Evolutionary conservation across 2,888 invertebrate species (phyloP).

Genomic region (Octodonta nipae): DNA sequence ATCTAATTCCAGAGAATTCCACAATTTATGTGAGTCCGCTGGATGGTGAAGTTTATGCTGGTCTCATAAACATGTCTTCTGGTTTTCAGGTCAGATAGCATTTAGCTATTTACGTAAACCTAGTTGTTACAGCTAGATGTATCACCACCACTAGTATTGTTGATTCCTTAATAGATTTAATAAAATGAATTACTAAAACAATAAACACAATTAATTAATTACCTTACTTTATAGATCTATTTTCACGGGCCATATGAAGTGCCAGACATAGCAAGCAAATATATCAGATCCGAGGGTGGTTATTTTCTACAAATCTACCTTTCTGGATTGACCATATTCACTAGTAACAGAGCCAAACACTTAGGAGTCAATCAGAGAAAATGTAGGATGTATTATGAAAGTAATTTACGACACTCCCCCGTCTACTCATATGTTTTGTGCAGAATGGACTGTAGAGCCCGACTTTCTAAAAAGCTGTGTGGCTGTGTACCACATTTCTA

Average conservation of each 20-base stretch:
- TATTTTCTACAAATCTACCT: slow-evolving; percentile 30
- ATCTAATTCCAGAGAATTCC: slow-evolving; percentile 33
- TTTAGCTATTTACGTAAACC: no score
- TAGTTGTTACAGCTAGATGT: no score
- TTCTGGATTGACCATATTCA: slow-evolving; percentile 29
- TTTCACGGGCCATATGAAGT: slow-evolving; percentile 55
- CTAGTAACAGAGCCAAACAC: slow-evolving; percentile 24
- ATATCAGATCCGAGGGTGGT: slow-evolving; percentile 24
- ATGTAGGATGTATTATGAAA: slow-evolving; percentile 55
- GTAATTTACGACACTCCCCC: slow-evolving; percentile 48
- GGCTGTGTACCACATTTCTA: slow-evolving; percentile 65
- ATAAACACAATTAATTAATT: no score
- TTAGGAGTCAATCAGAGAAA: slow-evolving; percentile 51
- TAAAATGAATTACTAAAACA: no score
- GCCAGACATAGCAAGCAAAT: slow-evolving; percentile 47
- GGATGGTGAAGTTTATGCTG: slow-evolving; percentile 63
- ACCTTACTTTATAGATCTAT: slow-evolving; percentile 44
- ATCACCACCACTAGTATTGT: no score
- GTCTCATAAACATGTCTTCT: slow-evolving; percentile 55
- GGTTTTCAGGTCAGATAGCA: slow-evolving; percentile 53
- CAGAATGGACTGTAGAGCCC: slow-evolving; percentile 56
- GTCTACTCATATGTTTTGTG: slow-evolving; percentile 59
- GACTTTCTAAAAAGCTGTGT: slow-evolving; percentile 47
- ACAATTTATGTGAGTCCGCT: slow-evolving; percentile 52
- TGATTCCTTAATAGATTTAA: no score